These are phyloP conservation scores for Selenia dentaria DNA, from an alignment of 2,888 invertebrate species.

Conservation along the genomic window DNA sequence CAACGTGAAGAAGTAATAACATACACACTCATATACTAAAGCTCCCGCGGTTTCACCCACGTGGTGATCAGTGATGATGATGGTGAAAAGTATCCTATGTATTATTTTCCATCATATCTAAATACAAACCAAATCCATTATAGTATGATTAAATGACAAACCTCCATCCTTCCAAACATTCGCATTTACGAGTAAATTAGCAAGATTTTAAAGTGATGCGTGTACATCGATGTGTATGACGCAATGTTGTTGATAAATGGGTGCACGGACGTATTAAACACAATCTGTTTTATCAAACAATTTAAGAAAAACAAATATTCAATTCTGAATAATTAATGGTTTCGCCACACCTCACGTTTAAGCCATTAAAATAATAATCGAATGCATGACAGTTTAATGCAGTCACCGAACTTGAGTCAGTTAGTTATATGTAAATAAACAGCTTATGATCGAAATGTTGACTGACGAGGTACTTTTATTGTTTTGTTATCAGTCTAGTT, in stretches of 20 bases:
- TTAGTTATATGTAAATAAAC: constrained; percentile 53
- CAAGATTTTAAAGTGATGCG: too few species aligned
- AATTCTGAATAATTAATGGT: constrained; percentile 32
- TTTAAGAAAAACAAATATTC: constrained; percentile 33
- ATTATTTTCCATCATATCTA: too few species aligned
- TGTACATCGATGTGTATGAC: too few species aligned
- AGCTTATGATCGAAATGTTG: constrained; percentile 60
- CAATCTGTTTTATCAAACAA: constrained; percentile 16
- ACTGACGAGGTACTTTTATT: constrained; percentile 65
- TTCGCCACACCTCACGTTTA: constrained; percentile 36
- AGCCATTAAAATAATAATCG: constrained; percentile 54
- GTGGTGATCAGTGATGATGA: too few species aligned
- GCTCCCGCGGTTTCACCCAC: too few species aligned
- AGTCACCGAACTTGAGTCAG: constrained; percentile 48
- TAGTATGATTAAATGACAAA: too few species aligned
- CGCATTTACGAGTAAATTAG: too few species aligned
- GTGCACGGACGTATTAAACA: not conserved
- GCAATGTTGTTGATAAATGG: not conserved
- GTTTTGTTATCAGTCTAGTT: constrained; percentile 56
- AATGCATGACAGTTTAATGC: constrained; percentile 64
- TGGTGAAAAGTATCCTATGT: too few species aligned
- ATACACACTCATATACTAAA: too few species aligned
- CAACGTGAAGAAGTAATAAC: too few species aligned
- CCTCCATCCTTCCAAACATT: too few species aligned
- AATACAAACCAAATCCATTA: too few species aligned